A percentile compares a stretch with the other conserved stretches of the same genome.
Conservation (phyloP, 2,888 invertebrate species). For the Biston betularia region DNA sequence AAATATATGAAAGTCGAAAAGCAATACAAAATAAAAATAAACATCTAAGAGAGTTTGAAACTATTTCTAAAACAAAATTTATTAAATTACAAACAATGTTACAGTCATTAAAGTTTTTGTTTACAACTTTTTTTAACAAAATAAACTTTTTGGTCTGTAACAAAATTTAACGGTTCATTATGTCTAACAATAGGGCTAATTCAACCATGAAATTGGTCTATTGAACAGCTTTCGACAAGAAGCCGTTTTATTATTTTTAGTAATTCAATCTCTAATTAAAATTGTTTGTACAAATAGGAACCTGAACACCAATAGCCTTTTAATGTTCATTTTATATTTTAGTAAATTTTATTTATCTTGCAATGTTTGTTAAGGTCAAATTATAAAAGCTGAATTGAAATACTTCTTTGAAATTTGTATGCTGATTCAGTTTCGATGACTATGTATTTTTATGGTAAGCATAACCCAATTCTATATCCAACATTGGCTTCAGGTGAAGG, state of each 20-base stretch:
- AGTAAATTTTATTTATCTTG: no score
- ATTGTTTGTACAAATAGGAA: background rate
- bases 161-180: constrained; percentile 42
- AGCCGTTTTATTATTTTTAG: constrained; percentile 14
- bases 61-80: background rate
- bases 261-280: constrained; percentile 9
- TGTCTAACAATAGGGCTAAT: constrained; percentile 35
- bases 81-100: constrained; percentile 10
- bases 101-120: constrained; percentile 21
- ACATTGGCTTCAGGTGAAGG: no score
- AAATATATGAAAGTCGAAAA: background rate
- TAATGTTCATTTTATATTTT: background rate
- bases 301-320: background rate
- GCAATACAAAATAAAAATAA: background rate
- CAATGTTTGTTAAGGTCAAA: no score
- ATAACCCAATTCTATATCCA: no score
- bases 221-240: constrained; percentile 31
- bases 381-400: no score
- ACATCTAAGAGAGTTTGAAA: background rate
- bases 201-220: constrained; percentile 41
- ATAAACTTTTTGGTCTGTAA: constrained; percentile 24
- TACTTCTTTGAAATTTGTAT: no score
- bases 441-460: no score
- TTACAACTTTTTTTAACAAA: constrained; percentile 12
- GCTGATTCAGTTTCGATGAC: no score